Conservation (phyloP, 2,113 vertebrate species). For the Crotalus horridus region DNA sequence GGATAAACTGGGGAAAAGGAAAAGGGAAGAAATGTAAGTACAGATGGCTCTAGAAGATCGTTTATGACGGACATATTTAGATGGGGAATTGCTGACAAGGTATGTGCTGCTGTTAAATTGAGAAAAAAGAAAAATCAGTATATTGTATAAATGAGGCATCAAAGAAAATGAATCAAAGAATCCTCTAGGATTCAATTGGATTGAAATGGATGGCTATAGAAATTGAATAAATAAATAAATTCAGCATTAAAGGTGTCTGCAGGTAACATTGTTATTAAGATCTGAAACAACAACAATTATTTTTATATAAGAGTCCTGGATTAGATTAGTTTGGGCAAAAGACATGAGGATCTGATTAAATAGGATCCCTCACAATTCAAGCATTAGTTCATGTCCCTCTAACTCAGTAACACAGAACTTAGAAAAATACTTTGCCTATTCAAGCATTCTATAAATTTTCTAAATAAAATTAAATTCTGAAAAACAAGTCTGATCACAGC, state of each 20-base stretch:
- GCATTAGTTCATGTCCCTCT: not conserved
- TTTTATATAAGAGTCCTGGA: not conserved
- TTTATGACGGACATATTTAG: not conserved
- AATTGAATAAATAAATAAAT: not conserved
- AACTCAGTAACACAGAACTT: not conserved
- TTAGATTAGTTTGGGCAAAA: not conserved
- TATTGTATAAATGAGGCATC: not conserved
- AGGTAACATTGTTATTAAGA: not conserved
- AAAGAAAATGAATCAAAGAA: not conserved
- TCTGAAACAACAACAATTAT: not conserved
- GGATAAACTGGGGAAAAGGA: not conserved
- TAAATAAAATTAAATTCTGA: not conserved
- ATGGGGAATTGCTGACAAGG: not conserved
- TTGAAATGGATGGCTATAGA: not conserved
- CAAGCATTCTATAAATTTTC: not conserved
- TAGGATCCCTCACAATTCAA: not conserved
- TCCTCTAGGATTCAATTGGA: not conserved
- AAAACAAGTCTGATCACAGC: not conserved
- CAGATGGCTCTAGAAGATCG: not conserved
- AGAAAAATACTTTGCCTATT: not conserved
- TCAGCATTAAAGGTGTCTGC: not conserved
- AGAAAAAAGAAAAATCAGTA: not conserved
- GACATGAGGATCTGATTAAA: not conserved
- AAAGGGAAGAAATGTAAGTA: not conserved
- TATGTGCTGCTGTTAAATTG: not conserved